These are phyloP conservation scores for Bryconaethiops microstoma DNA, from an alignment of 2,797 vertebrate genomes.

Conservation along the genomic window DNA sequence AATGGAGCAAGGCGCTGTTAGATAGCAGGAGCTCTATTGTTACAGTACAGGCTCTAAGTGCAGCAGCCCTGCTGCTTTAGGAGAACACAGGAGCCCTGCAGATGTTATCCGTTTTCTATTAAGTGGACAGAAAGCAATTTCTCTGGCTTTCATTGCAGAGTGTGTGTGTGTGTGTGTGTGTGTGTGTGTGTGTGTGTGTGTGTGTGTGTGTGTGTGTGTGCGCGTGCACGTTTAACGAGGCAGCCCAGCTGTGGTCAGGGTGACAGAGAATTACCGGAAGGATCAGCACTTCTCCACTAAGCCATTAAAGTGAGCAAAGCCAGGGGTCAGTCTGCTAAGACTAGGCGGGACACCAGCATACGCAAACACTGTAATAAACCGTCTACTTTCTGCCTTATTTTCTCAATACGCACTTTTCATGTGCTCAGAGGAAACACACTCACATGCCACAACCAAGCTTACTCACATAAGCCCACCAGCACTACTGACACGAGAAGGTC, in stretches of 20 bases:
- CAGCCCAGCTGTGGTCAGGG: slow-evolving; percentile 35
- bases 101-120: slow-evolving; percentile 64
- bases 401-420: not conserved
- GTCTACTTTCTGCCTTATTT: not conserved
- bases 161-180: slow-evolving; percentile 38
- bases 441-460: not conserved
- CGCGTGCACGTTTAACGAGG: slow-evolving; percentile 51
- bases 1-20: slow-evolving; percentile 32
- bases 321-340: slow-evolving; percentile 42
- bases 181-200: slow-evolving; percentile 40
- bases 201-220: slow-evolving; percentile 40
- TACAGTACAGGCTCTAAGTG: slow-evolving; percentile 36
- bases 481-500: not conserved
- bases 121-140: slow-evolving; percentile 63
- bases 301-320: slow-evolving; percentile 55
- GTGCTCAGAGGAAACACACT: not conserved
- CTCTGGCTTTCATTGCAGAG: slow-evolving; percentile 54
- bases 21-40: slow-evolving; percentile 37
- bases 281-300: slow-evolving; percentile 61
- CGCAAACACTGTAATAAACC: slow-evolving; percentile 28
- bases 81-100: slow-evolving; percentile 49
- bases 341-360: slow-evolving; percentile 17
- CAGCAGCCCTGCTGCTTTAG: slow-evolving; percentile 22
- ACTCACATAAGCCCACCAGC: not conserved
- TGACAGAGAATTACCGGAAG: slow-evolving; percentile 56